A percentile compares a stretch with the other conserved stretches of the same genome.
phyloP scores from a whole-genome alignment of 2,797 vertebrate species.

The Hoplostethus mediterraneus region DNA sequence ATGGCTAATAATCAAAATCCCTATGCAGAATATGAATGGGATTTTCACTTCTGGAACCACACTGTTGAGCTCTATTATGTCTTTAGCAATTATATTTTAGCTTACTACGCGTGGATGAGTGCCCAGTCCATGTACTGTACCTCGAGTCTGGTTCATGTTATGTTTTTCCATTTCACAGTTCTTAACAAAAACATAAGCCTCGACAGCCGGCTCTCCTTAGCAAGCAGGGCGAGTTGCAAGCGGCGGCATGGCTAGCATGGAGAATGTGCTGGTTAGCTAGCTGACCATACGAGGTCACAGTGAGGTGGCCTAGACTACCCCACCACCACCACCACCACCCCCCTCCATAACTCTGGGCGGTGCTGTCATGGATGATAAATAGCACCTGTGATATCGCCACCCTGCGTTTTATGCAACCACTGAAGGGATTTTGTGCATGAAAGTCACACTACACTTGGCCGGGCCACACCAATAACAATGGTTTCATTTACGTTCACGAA shows the following conservation, averaged over 20 bases:
- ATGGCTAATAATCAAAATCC: too few relatives aligned
- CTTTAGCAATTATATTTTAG: background rate
- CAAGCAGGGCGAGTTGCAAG: too few relatives aligned
- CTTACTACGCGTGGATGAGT: constrained; percentile 7
- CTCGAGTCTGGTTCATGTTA: constrained; percentile 16
- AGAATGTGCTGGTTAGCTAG: constrained; percentile 51
- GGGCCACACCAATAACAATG: background rate
- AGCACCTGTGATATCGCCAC: constrained; percentile 57
- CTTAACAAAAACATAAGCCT: constrained; percentile 60
- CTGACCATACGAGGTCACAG: constrained; percentile 42
- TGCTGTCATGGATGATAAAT: constrained; percentile 72
- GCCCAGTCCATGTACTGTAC: constrained; percentile 7
- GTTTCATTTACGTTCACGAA: constrained; percentile 51
- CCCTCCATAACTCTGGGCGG: constrained; percentile 6
- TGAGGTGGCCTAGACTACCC: constrained; percentile 4
- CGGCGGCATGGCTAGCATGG: constrained; percentile 27
- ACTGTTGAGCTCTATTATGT: too few relatives aligned
- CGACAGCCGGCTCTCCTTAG: constrained; percentile 31
- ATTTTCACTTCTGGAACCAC: too few relatives aligned
- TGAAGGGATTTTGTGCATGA: constrained; percentile 25
- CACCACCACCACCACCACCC: constrained; percentile 1
- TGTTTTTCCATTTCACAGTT: constrained; percentile 50
- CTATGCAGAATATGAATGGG: too few relatives aligned
- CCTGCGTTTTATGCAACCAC: constrained; percentile 47
- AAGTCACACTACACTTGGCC: constrained; percentile 18